phyloP scores from a whole-genome alignment of 37 sponge, comb jelly and placozoan species.

The Diacarnus erythraeanus region DNA sequence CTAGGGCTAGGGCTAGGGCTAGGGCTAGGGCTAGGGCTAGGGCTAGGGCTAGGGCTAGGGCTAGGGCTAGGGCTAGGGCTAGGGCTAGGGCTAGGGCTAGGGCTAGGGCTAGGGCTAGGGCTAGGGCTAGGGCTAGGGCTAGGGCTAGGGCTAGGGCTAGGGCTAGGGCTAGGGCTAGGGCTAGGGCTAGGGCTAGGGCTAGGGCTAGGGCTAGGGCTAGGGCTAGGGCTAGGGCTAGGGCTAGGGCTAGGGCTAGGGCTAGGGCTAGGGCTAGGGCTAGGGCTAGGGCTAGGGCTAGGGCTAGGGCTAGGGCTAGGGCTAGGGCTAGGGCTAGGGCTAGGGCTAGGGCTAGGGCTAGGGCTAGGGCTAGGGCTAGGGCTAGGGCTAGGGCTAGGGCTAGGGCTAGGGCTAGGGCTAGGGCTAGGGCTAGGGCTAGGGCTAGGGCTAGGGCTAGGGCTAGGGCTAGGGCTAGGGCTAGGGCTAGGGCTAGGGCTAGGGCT shows the following conservation, averaged over 20 bases:
- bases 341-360: conserved; percentile 1
- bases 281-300: conserved; percentile 1
- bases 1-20: conserved; percentile 1
- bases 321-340: conserved; percentile 1
- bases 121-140: conserved; percentile 1
- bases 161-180: conserved; percentile 1
- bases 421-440: conserved; percentile 1
- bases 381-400: conserved; percentile 1
- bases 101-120: conserved; percentile 1
- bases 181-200: conserved; percentile 1
- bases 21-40: conserved; percentile 1
- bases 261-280: conserved; percentile 1
- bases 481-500: too few relatives aligned
- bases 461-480: too few relatives aligned
- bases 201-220: conserved; percentile 1
- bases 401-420: conserved; percentile 1
- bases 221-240: conserved; percentile 1
- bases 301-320: conserved; percentile 1
- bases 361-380: conserved; percentile 1
- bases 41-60: conserved; percentile 1
- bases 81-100: conserved; percentile 1
- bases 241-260: conserved; percentile 1
- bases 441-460: conserved; percentile 1
- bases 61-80: conserved; percentile 1
- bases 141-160: conserved; percentile 1